Base-by-base conservation (phyloP, 2,888 invertebrate species). In the Pogonocherus hispidulus region DNA sequence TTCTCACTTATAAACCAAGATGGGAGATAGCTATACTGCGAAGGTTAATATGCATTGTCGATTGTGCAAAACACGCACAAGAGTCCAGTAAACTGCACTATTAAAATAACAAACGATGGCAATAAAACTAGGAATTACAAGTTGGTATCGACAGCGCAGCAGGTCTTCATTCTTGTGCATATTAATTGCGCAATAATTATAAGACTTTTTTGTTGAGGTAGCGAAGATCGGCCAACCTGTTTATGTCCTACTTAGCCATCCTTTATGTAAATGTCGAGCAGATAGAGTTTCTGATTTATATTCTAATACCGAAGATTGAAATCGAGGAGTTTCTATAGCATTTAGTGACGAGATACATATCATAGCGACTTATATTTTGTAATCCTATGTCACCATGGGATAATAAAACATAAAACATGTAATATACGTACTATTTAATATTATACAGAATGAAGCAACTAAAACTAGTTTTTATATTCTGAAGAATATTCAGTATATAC, bases 31-130 rank as follows among this genome's bases (percentile, higher is more conserved):
- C 22, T n/a, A 8, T 57, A 44, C 27, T 23, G 23, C 22, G 57
- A 57, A 57, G 57, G 57, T 57, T 57, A 57, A 46, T 78, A 79
- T 78, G 78, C 78, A 71, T 66, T 69, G 68, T 56, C 59, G 60
- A 71, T 65, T 68, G 76, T 72, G 76, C 71, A 73, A 78, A 80
- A 81, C 80, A 81, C 76, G 80, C 79, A 79, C 76, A 77, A 76
- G 76, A 79, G 69, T 77, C 79, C 79, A 76, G 80, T 81, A 82
- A 83, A 83, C 80, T 81, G 79, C 73, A 79, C 83, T 80, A 83
- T 84, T 83, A 83, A 83, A 82, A 83, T 84, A 83, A 84, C 80
- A 82, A 84, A 84, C 80, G 83, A 78, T 75, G 75, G 81, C 81
- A 77, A 83, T 83, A 83, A 83, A 84, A 76, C 80, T 80, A 81